Conservation (phyloP, 2,797 vertebrate genomes). For the Dendrocincla tyrannina region DNA sequence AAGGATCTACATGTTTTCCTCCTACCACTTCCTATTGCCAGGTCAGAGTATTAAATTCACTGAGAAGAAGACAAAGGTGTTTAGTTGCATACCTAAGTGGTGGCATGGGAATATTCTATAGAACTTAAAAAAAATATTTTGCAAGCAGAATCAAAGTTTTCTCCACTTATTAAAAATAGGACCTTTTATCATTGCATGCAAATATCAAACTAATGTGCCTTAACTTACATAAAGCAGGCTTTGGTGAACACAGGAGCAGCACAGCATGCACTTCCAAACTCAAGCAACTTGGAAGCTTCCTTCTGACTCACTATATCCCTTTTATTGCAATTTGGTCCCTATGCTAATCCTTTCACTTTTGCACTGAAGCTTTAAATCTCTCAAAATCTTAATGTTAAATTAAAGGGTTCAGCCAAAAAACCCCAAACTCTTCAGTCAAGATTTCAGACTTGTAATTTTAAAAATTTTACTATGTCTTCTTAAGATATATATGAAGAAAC, state of each 20-base stretch:
- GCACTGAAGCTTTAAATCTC: not conserved
- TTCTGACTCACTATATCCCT: not conserved
- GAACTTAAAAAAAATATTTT: not conserved
- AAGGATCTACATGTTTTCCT: not conserved
- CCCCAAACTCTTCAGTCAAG: not conserved
- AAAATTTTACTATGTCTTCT: not conserved
- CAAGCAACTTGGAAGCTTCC: not conserved
- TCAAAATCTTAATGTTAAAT: not conserved
- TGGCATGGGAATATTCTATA: not conserved
- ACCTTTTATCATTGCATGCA: not conserved
- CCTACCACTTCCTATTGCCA: not conserved
- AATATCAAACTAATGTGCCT: not conserved
- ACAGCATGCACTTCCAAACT: not conserved
- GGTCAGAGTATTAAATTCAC: not conserved
- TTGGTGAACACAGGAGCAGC: not conserved
- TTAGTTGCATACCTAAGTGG: not conserved
- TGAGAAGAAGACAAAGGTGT: not conserved
- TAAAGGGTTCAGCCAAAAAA: not conserved
- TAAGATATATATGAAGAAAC: not conserved
- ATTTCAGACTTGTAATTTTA: not conserved
- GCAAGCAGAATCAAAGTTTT: not conserved
- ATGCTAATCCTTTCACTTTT: not conserved
- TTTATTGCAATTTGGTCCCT: not conserved
- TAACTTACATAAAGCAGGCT: not conserved
- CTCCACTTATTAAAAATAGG: not conserved